Evolutionary conservation across 2,888 invertebrate species (phyloP).

Genomic region (Baccha elongata): DNA sequence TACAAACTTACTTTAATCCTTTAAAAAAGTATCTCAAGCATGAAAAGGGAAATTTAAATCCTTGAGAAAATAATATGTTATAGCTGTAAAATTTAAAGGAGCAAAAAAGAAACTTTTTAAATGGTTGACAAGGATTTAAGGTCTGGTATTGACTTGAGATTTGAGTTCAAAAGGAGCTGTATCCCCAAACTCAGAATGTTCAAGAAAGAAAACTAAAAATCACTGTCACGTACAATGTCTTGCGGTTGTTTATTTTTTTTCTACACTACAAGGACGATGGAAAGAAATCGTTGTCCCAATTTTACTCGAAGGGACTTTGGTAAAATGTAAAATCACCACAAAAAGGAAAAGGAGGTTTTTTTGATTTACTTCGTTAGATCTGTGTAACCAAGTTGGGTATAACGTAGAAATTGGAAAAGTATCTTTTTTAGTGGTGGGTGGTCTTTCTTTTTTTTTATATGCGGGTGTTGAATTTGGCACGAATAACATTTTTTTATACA

Average conservation of each 20-base stretch:
- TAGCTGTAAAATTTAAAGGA: not conserved
- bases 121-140: slow-evolving; percentile 8
- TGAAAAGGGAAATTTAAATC: not conserved
- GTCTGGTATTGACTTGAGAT: slow-evolving; percentile 19
- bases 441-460: not conserved
- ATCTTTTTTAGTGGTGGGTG: not conserved
- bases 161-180: not conserved
- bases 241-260: not conserved
- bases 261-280: not conserved
- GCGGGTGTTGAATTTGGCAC: slow-evolving; percentile 9
- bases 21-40: not conserved
- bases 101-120: slow-evolving; percentile 15
- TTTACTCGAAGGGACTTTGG: not conserved
- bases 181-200: not conserved
- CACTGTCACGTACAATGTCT: slow-evolving; percentile 23
- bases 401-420: not conserved
- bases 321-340: not conserved
- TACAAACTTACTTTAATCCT: not conserved
- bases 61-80: not conserved
- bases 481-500: not conserved
- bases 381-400: slow-evolving; percentile 5
- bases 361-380: slow-evolving; percentile 4
- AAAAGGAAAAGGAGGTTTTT: not conserved
- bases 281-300: not conserved
- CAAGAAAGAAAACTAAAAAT: slow-evolving; percentile 13